These are phyloP conservation scores for Caenorhabditis sp. DNA, from an alignment of 2,888 invertebrate genomes.

Conservation along the genomic window DNA sequence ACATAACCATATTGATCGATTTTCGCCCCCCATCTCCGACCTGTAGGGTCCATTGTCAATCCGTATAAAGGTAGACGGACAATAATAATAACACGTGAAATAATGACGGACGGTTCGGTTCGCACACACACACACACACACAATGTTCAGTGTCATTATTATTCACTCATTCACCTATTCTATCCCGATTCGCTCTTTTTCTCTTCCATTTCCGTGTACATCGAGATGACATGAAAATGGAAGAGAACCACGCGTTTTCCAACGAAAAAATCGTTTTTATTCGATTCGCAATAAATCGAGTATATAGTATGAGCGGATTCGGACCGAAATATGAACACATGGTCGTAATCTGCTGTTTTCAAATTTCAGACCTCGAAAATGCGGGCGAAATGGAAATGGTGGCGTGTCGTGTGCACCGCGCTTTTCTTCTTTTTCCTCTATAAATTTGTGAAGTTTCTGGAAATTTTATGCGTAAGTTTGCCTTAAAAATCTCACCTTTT, in stretches of 20 bases:
- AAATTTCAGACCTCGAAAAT: background rate
- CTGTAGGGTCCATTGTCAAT: background rate
- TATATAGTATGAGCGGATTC: too few species aligned
- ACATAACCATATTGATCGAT: background rate
- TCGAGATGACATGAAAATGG: too few species aligned
- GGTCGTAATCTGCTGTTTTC: too few species aligned
- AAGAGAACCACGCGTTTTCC: too few species aligned
- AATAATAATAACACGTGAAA: background rate
- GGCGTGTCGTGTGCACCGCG: background rate
- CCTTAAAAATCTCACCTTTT: background rate
- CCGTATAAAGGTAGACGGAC: too few species aligned
- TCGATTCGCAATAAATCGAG: too few species aligned
- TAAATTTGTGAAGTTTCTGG: slow-evolving; percentile 1
- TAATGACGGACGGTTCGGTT: too few species aligned
- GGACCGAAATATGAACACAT: too few species aligned
- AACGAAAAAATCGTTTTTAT: too few species aligned
- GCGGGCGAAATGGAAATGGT: slow-evolving; percentile 23
- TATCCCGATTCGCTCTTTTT: background rate
- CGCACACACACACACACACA: too few species aligned
- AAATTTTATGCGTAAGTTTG: slow-evolving; percentile 25
- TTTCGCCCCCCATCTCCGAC: background rate
- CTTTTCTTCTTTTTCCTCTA: slow-evolving; percentile 18
- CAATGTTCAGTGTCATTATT: background rate
- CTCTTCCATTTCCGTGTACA: too few species aligned
- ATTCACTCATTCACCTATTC: background rate